A percentile compares a stretch with the other conserved stretches of the same genome.
phyloP scores from a whole-genome alignment of 2,113 vertebrate species.

The Aegithalos caudatus region DNA sequence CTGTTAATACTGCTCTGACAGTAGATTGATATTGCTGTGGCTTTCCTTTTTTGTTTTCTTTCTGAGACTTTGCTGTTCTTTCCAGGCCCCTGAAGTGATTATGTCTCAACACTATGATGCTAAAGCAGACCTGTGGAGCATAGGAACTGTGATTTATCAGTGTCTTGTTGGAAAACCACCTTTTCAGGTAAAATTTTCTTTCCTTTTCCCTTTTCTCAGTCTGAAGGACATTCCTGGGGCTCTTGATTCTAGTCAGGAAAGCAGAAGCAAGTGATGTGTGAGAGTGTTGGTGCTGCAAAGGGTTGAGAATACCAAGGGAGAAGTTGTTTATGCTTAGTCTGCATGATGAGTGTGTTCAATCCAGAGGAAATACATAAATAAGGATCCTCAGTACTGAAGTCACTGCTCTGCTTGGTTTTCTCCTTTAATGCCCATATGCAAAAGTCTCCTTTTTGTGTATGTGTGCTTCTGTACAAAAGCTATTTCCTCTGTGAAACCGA shows the following conservation, averaged over 20 bases:
- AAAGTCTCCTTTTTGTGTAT: neutral
- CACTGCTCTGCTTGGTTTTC: neutral
- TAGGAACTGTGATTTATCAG: slow-evolving; percentile 95
- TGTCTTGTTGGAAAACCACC: slow-evolving; percentile 98
- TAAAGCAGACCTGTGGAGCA: slow-evolving; percentile 97
- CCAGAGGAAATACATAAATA: neutral
- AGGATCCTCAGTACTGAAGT: neutral
- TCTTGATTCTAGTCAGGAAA: neutral
- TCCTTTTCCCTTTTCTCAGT: neutral
- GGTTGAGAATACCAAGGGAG: neutral
- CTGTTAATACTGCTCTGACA: neutral
- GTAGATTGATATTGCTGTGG: neutral
- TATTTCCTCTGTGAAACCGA: neutral
- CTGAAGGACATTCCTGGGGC: neutral
- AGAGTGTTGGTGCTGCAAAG: neutral
- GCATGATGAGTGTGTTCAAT: neutral
- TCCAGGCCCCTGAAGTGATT: slow-evolving; percentile 95
- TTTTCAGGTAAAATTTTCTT: slow-evolving; percentile 83
- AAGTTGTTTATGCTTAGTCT: neutral
- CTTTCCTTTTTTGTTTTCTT: neutral
- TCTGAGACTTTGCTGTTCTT: neutral
- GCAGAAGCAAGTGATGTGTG: neutral
- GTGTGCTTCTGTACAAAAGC: neutral
- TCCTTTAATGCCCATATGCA: neutral
- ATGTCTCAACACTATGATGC: slow-evolving; percentile 99